These are phyloP conservation scores for Oncorhynchus kisutch DNA, from an alignment of 2,113 vertebrate genomes.

Conservation along the genomic window DNA sequence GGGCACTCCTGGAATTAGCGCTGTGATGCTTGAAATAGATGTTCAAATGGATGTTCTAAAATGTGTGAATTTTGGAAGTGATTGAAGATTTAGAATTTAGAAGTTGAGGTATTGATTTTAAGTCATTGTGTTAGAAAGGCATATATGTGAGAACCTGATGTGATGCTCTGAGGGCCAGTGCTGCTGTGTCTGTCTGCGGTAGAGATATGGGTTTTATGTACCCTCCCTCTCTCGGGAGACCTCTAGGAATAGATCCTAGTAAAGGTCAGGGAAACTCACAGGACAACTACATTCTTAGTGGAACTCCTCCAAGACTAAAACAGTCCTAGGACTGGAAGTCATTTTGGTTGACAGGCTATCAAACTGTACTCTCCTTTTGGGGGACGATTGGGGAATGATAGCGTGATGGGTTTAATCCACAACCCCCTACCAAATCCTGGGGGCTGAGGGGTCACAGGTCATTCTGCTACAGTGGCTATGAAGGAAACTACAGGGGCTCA, in stretches of 20 bases:
- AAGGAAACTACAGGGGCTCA: background rate
- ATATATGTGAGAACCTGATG: conserved; percentile 15
- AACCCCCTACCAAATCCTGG: background rate
- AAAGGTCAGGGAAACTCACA: conserved; percentile 13
- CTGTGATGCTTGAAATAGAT: background rate
- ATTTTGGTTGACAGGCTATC: no score
- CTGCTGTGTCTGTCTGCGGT: conserved; percentile 3
- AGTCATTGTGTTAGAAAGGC: background rate
- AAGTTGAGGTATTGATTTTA: background rate
- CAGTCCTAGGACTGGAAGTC: no score
- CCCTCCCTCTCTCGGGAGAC: conserved; percentile 16
- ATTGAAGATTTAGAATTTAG: conserved; percentile 1
- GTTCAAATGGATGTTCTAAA: background rate
- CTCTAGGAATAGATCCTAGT: conserved; percentile 27
- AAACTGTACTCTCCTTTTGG: background rate
- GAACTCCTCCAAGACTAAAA: no score
- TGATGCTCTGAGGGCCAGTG: background rate
- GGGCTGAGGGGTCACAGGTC: conserved; percentile 11
- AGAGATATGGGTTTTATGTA: background rate
- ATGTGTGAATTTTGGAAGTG: background rate
- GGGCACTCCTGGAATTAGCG: background rate
- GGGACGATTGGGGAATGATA: background rate
- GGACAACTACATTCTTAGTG: background rate
- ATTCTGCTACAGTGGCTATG: conserved; percentile 30
- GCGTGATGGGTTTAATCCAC: conserved; percentile 5